Conservation (phyloP, 2,797 vertebrate species). For the Meriones psammophilus region DNA sequence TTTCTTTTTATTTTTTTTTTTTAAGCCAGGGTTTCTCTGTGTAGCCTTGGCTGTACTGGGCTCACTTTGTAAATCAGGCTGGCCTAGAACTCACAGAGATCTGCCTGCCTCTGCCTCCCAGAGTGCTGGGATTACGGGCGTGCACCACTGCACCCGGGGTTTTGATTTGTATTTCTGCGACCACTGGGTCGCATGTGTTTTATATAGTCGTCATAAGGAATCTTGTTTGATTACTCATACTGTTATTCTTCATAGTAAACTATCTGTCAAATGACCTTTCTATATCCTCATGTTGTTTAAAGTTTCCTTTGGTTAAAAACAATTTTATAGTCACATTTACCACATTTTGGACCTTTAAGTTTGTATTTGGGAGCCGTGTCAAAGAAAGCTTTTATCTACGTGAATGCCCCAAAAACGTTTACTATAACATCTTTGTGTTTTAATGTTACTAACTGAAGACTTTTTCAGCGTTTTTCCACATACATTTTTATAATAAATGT, state of each 20-base stretch:
- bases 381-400: slow-evolving; percentile 24
- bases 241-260: neutral
- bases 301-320: neutral
- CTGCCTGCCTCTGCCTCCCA: too few species aligned
- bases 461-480: neutral
- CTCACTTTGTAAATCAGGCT: too few species aligned
- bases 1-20: too few species aligned
- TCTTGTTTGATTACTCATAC: neutral
- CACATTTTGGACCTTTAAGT: neutral
- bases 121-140: too few species aligned
- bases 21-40: too few species aligned
- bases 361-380: neutral
- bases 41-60: too few species aligned
- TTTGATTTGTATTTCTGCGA: neutral
- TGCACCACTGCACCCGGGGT: too few species aligned
- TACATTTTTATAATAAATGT: neutral
- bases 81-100: too few species aligned
- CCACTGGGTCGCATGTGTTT: neutral
- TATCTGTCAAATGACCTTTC: neutral
- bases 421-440: slow-evolving; percentile 10
- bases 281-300: neutral
- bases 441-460: neutral
- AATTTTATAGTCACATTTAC: neutral
- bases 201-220: neutral
- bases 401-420: neutral